These are phyloP conservation scores for Uloborus plumipes DNA, from an alignment of 2,888 invertebrate genomes.

Conservation along the genomic window DNA sequence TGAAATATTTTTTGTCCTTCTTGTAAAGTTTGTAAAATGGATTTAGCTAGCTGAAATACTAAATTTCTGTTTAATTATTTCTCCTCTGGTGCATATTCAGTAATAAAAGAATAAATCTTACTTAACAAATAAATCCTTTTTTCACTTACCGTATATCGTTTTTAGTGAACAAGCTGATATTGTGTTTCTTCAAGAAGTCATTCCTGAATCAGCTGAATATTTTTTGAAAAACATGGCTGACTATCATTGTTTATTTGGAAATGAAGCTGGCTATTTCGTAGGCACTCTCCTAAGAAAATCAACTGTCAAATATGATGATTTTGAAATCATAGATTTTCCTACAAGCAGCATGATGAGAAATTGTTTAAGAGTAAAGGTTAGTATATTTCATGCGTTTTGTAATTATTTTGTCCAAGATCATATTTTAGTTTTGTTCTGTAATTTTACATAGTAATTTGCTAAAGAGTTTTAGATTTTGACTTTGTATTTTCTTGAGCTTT, in stretches of 20 bases:
- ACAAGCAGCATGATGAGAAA: conserved; percentile 74
- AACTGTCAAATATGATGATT: conserved; percentile 71
- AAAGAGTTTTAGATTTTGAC: too few species aligned
- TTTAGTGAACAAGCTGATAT: conserved; percentile 75
- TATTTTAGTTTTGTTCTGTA: not conserved
- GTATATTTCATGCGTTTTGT: conserved; percentile 7
- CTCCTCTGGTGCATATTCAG: too few species aligned
- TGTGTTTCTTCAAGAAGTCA: conserved; percentile 76
- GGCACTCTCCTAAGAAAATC: conserved; percentile 72
- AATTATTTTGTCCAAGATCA: not conserved
- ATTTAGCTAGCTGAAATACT: too few species aligned
- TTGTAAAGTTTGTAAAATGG: too few species aligned
- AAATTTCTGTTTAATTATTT: too few species aligned
- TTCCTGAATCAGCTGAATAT: conserved; percentile 72
- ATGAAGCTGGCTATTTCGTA: conserved; percentile 72
- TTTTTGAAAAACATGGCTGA: conserved; percentile 71
- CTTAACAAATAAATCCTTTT: too few species aligned
- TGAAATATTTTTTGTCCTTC: too few species aligned
- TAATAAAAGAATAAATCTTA: too few species aligned
- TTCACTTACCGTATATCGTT: conserved; percentile 2
- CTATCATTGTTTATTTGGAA: conserved; percentile 71
- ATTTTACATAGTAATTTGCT: not conserved
- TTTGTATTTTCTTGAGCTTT: not conserved
- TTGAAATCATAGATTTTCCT: conserved; percentile 73
- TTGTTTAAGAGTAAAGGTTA: conserved; percentile 74